Percentiles rank a stretch among this genome's conserved stretches.
These are phyloP conservation scores for Drosophila kanekoi DNA, from an alignment of 2,888 invertebrate species.

Conservation along the genomic window DNA sequence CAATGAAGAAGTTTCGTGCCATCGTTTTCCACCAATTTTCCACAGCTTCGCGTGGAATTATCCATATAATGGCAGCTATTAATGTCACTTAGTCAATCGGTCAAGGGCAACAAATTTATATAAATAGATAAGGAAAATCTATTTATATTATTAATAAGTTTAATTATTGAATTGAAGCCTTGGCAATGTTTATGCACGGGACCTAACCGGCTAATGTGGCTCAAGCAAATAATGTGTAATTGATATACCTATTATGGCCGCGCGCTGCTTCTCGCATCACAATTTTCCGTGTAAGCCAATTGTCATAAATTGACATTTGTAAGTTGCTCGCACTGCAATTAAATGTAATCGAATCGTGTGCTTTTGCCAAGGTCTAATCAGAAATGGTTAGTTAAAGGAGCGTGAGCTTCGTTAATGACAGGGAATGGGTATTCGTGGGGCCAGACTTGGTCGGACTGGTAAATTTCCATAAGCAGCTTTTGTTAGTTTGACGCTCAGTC, in stretches of 20 bases:
- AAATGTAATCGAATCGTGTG: constrained; percentile 54
- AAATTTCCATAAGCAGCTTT: constrained; percentile 43
- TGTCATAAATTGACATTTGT: constrained; percentile 36
- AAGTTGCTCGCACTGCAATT: constrained; percentile 60
- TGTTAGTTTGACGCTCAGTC: constrained; percentile 25
- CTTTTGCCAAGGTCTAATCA: constrained; percentile 2
- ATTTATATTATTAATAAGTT: not conserved
- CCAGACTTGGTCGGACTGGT: not conserved
- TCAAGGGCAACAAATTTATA: no score
- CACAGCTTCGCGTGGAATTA: no score
- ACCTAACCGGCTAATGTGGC: constrained; percentile 10
- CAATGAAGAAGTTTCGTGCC: no score
- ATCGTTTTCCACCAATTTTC: no score
- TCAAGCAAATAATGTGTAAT: constrained; percentile 15
- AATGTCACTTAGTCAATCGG: no score
- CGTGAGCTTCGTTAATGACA: not conserved
- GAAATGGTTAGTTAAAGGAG: not conserved
- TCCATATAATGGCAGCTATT: no score
- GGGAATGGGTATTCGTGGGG: not conserved
- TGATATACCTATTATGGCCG: not conserved
- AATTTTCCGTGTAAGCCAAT: constrained; percentile 36
- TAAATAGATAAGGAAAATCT: not conserved
- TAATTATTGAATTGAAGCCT: not conserved
- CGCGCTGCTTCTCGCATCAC: not conserved
- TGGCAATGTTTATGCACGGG: constrained; percentile 8